Base-by-base conservation (phyloP, 2,113 vertebrate species). In the Clarias magur region DNA sequence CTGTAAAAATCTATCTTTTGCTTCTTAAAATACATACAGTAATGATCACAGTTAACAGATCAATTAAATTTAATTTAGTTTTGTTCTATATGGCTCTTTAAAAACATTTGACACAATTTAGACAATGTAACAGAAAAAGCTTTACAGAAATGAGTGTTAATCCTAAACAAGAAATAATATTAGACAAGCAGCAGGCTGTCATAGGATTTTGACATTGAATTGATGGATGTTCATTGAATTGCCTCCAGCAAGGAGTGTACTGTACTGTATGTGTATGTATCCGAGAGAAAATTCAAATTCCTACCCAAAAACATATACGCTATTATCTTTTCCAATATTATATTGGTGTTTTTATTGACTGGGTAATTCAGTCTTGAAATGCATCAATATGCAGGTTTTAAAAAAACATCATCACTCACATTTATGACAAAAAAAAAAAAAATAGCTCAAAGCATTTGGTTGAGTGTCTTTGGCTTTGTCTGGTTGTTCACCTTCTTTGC, bases 401-500 rank as follows among this genome's bases (percentile, higher is more conserved):
- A 78, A 78, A 76, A 78, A 83, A 56, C n/a, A 38, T 27, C 16
- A 42, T 25, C 53, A 13, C 3, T 65, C 57, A 11, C 48, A 16
- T 63, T 82, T 76, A 63, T 60, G 60, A n/a, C 42, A 3, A 25
- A 23, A 62, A 48, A 42, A 48, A 42, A 34, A 42, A 60, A 83
- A 79, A 87, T 84, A 56, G 53, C 82, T 68, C 76, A n/a, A 63
- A 57, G 70, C 70, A 83, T n/a, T 70, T 87, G 86, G 60, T 42
- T 25, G 80, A 84, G 86, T 87, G 72, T 87, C 48, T 84, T 79
- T 87, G 82, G 81, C 72, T 73, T 88, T 81, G 79, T 85, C n/a
- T 57, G 68, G 30, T 60, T 63, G 48, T 86, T 82, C 53, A 82
- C 65, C 81, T 89, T 17, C 78, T 65, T 73, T 84, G 67, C 54